Evolutionary conservation across 2,888 invertebrate genomes (phyloP), one percentile per base, ranked within the genome.

Genomic region (Nymphalis polychloros): DNA sequence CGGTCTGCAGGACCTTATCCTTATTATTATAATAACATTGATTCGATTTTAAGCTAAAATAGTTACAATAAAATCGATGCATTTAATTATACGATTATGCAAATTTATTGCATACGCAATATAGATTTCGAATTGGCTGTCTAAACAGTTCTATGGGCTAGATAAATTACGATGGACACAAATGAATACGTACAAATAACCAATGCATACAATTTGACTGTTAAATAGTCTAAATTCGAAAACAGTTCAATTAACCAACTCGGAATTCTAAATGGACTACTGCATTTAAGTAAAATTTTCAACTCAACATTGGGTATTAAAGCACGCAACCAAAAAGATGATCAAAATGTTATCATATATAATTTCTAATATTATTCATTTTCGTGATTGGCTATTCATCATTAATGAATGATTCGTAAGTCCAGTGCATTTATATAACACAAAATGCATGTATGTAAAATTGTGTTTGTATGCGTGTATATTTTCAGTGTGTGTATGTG

Each of bases 221-320:
- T 23, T 53, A 69, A 69, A 66, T 63, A 35, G 53, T 66, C 59
- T 35, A 66, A 62, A 66, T 66, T 66, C 62, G 66, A 59, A 64
- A 66, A 69, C 63, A 60, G 66, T 59, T 63, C 66, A 69, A 69
- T 69, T 69, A 66, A 63, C 63, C 66, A 63, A 67, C 57, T 66
- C 46, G 31, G 47, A 66, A 52, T 59, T 62, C 49, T 41, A 57
- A 62, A 68, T 47, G 64, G n/a, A n/a, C 59, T 50, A 27, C 23
- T 55, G 53, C 27, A 55, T n/a, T 55, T 55, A 17, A 31, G 50
- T 50, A 19, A 50, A 52, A 2, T 27, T 27, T 20, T 23, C 23
- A 20, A 52, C 16, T 23, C 10, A 23, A 52, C 48, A 48, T 27
- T 55, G 1, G 7, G n/a, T 31, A 23, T 55, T 31, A 17, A 17